phyloP scores from a whole-genome alignment of 2,113 vertebrate species.

The Passer domesticus region DNA sequence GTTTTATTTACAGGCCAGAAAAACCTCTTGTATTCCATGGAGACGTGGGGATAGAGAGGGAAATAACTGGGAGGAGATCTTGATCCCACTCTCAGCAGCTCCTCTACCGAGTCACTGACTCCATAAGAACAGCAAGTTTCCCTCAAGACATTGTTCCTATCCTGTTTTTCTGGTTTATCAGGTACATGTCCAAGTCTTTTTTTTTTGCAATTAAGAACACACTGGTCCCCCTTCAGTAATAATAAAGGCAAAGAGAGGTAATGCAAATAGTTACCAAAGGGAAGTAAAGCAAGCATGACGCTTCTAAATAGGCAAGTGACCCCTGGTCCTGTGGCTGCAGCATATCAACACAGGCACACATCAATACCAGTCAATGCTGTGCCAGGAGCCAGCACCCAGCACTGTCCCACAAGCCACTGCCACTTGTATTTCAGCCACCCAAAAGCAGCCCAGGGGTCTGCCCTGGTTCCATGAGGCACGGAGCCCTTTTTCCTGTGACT shows the following conservation, averaged over 20 bases:
- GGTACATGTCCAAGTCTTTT: not conserved
- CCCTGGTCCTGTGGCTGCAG: not conserved
- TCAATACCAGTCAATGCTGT: not conserved
- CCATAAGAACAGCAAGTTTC: not conserved
- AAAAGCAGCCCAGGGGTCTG: fast-evolving
- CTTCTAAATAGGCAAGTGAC: not conserved
- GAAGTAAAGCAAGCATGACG: not conserved
- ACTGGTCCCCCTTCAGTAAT: not conserved
- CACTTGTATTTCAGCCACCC: not conserved
- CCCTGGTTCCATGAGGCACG: not conserved
- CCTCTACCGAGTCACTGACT: not conserved
- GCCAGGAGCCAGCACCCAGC: not conserved
- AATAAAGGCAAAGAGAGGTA: conserved; percentile 29
- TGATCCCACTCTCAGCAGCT: not conserved
- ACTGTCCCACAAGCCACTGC: not conserved
- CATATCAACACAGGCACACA: not conserved
- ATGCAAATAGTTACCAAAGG: conserved; percentile 41
- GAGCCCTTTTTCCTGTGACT: not conserved
- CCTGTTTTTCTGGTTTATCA: conserved; percentile 60
- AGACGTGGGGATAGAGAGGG: fast-evolving
- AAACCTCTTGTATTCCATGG: not conserved
- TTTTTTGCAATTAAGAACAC: not conserved
- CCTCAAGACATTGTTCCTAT: not conserved
- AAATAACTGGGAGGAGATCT: not conserved
- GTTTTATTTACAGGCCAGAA: not conserved